These are phyloP conservation scores for Fundulus diaphanus DNA, from an alignment of 2,797 vertebrate species.

Conservation along the genomic window DNA sequence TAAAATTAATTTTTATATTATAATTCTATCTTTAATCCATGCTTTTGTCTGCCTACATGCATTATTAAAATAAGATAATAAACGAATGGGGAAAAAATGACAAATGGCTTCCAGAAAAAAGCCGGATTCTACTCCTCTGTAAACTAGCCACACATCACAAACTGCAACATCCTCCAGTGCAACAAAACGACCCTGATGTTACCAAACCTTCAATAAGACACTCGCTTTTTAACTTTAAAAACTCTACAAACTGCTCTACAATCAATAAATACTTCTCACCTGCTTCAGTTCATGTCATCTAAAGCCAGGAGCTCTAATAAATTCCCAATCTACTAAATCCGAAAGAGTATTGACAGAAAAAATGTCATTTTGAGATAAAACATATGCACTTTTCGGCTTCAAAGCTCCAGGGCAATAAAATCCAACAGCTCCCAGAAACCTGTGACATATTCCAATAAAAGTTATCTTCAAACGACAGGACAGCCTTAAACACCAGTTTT, in stretches of 20 bases:
- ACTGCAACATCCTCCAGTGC: background rate
- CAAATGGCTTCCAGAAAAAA: background rate
- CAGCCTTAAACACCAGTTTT: constrained; percentile 11
- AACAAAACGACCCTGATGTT: background rate
- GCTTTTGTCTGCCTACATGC: background rate
- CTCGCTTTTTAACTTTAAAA: background rate
- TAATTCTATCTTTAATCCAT: no score
- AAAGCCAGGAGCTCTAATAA: background rate
- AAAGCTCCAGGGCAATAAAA: background rate
- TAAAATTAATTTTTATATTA: no score
- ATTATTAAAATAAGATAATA: background rate
- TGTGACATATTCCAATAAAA: background rate
- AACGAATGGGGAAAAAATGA: background rate
- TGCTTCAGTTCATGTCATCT: background rate
- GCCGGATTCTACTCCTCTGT: background rate
- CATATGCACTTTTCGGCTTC: background rate
- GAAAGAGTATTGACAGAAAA: constrained; percentile 3
- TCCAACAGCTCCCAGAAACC: background rate
- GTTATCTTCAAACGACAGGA: constrained; percentile 8
- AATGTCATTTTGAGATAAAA: background rate
- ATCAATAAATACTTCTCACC: background rate
- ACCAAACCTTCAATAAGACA: background rate
- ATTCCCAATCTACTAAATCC: constrained; percentile 1
- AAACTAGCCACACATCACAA: background rate
- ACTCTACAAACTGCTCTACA: background rate